These are phyloP conservation scores for Plebejus argus DNA, from an alignment of 2,888 invertebrate species.

Conservation along the genomic window DNA sequence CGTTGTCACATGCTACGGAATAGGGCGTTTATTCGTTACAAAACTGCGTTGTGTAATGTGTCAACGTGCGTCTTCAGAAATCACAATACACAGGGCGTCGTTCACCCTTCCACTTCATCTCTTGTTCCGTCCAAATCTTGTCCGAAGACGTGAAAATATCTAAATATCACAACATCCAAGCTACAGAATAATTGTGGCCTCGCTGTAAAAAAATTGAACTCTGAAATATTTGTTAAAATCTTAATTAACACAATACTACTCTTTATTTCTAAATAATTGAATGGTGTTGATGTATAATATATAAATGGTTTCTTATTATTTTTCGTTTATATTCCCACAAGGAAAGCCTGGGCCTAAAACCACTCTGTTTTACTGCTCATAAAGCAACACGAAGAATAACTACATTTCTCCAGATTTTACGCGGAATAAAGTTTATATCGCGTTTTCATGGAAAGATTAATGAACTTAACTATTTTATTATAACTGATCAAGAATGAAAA, in stretches of 20 bases:
- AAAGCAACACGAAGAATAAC: background rate
- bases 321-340: background rate
- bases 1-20: too few relatives aligned
- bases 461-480: background rate
- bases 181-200: too few relatives aligned
- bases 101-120: too few relatives aligned
- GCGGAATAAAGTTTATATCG: background rate
- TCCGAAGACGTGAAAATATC: too few relatives aligned
- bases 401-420: background rate
- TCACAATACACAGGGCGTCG: too few relatives aligned
- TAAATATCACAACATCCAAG: too few relatives aligned
- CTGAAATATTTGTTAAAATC: background rate
- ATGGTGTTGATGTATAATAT: background rate
- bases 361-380: conserved; percentile 11
- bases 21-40: too few relatives aligned
- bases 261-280: background rate
- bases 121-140: too few relatives aligned
- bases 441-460: conserved; percentile 5
- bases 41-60: too few relatives aligned
- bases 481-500: background rate
- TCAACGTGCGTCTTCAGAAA: too few relatives aligned
- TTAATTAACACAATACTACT: background rate
- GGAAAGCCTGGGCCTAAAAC: background rate
- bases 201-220: too few relatives aligned
- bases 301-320: background rate